Evolutionary conservation across 2,888 invertebrate species (phyloP), one percentile per base, ranked within the genome.

Genomic region (Cryptocephalus moraei): DNA sequence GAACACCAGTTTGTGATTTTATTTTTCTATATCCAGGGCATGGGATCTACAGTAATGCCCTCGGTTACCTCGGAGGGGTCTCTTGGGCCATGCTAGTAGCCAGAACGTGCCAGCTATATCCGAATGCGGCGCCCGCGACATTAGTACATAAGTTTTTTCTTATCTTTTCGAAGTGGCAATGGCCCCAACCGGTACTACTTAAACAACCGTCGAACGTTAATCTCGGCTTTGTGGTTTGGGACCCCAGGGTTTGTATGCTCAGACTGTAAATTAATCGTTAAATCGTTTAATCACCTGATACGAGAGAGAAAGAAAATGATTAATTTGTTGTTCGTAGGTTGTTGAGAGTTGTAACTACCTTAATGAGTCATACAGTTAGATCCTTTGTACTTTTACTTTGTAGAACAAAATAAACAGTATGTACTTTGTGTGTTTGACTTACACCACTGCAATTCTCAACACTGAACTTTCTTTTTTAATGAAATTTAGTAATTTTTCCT

Each of bases 31-130:
- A 70, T 68, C 34, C 68, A 91, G 92, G 82, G 61, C 91, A 90
- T 72, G 95, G 97, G 45, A 93, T 99, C 58, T 99, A 99, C 75
- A 97, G 96, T 43, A 99, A 99, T 76, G 91, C 90, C 0, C 76
- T 99, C 59, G 99, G 99, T 39, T 99, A 95, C 71, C 81, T 99
- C 44, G 96, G 96, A 44, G 99, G 99, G 51, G 96, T 99, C 9
- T 94, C 96, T 0, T 99, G 99, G 99, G 99, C 99, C 1, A 99
- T 99, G 92, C 73, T 99, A 46, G 97, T 97, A 1, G 99, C 99
- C 0, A 78, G 97, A 54, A 95, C 95, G 0, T 99, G 97, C 69
- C 99, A 99, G 70, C 75, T 99, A 34, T 99, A 99, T 75, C 99
- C 99, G 4, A 94, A 95, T 73, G 97, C 97, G 1, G 81, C 87